phyloP scores from a whole-genome alignment of 2,797 vertebrate genomes.

The Channa striata region DNA sequence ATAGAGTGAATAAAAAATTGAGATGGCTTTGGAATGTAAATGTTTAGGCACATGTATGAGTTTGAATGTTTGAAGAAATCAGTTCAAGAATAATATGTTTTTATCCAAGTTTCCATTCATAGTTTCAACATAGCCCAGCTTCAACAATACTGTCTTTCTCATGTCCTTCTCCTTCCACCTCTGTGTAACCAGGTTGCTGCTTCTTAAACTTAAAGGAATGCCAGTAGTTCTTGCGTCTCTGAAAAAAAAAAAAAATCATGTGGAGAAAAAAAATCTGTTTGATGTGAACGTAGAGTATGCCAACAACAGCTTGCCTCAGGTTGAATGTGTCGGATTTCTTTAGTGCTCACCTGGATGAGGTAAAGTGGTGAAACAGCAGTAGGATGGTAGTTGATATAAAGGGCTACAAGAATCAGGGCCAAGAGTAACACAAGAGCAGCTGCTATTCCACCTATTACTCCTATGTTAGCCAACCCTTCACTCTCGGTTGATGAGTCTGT shows the following conservation, averaged over 20 bases:
- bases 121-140: conserved; percentile 85
- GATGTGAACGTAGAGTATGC: neutral
- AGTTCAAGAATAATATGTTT: conserved; percentile 14
- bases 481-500: conserved; percentile 69
- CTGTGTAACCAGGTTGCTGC: conserved; percentile 84
- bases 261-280: neutral
- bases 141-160: conserved; percentile 90
- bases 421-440: conserved; percentile 88
- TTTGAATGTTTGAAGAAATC: conserved; percentile 19
- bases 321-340: neutral
- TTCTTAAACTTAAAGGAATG: conserved; percentile 90
- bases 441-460: conserved; percentile 87
- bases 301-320: neutral
- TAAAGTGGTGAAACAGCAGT: conserved; percentile 84
- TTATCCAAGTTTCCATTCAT: conserved; percentile 3
- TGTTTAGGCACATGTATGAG: conserved; percentile 6
- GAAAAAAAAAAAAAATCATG: conserved; percentile 21
- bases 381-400: conserved; percentile 90
- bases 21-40: conserved; percentile 5
- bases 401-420: conserved; percentile 85
- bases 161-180: conserved; percentile 86
- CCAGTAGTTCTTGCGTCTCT: conserved; percentile 88
- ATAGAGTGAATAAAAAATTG: neutral
- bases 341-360: conserved; percentile 79
- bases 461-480: conserved; percentile 79